A percentile compares a stretch with the other conserved stretches of the same genome.
These are phyloP conservation scores for Drosophila repletoides DNA, from an alignment of 1,140 invertebrate genomes.

Conservation along the genomic window DNA sequence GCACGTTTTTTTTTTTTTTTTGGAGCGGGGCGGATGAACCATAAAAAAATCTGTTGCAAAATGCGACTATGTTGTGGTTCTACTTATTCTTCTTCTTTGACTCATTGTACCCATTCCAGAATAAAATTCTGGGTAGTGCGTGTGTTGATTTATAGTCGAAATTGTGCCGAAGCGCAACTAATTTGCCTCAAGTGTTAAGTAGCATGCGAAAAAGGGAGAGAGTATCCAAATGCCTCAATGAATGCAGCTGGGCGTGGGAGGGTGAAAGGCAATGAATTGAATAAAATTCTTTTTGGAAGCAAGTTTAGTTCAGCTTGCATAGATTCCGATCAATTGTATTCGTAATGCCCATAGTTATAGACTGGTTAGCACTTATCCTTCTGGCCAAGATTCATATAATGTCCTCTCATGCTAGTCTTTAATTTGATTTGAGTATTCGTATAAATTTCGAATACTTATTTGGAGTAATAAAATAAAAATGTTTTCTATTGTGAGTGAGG, in stretches of 20 bases:
- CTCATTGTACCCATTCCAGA: slow-evolving; percentile 21
- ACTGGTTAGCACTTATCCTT: no score
- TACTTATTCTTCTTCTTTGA: neutral
- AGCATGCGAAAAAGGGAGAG: slow-evolving; percentile 32
- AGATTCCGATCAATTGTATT: neutral
- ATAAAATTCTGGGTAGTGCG: no score
- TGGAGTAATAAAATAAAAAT: no score
- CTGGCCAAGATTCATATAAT: no score
- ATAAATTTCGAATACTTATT: no score
- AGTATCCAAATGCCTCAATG: neutral
- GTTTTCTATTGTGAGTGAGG: no score
- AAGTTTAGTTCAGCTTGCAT: neutral
- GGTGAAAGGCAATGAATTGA: neutral
- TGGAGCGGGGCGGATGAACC: no score
- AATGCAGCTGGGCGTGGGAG: neutral
- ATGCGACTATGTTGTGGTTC: neutral
- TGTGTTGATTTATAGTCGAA: slow-evolving; percentile 71
- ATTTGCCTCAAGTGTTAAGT: slow-evolving; percentile 77
- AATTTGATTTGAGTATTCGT: no score
- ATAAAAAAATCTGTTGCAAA: slow-evolving; percentile 60
- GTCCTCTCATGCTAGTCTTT: no score
- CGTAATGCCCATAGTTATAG: neutral
- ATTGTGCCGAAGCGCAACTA: slow-evolving; percentile 69
- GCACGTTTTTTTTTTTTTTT: slow-evolving; percentile 45
- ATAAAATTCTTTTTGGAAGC: neutral